Conservation (phyloP, 2,797 vertebrate species). For the Scleropages formosus region DNA sequence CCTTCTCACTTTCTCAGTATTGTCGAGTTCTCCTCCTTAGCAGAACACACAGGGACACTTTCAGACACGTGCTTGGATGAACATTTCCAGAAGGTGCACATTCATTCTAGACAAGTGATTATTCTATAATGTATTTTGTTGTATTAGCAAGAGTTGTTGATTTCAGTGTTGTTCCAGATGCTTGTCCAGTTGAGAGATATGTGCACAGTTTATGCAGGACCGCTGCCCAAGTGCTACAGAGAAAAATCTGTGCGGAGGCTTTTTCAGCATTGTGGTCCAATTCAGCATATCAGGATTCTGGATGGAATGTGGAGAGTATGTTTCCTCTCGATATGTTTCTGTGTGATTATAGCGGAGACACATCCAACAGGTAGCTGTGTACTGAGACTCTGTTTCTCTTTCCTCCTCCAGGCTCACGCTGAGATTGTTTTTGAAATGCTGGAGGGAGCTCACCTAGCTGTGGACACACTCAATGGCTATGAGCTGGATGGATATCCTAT, state of each 20-base stretch:
- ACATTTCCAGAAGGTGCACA: conserved; percentile 12
- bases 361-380: not conserved
- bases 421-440: conserved; percentile 73
- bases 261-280: conserved; percentile 73
- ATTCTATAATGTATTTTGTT: not conserved
- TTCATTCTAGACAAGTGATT: not conserved
- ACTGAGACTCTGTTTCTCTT: not conserved
- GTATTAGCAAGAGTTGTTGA: not conserved
- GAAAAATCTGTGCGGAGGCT: conserved; percentile 66
- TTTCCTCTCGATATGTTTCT: not conserved
- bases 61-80: not conserved
- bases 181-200: conserved; percentile 68
- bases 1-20: conserved; percentile 69
- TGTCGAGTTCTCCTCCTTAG: conserved; percentile 66
- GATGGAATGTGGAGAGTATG: conserved; percentile 67
- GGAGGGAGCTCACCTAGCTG: conserved; percentile 77
- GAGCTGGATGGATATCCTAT: conserved; percentile 65
- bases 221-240: conserved; percentile 67
- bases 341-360: not conserved
- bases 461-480: conserved; percentile 65
- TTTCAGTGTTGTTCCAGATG: conserved; percentile 57
- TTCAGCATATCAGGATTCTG: conserved; percentile 69
- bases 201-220: conserved; percentile 82
- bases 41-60: conserved; percentile 40
- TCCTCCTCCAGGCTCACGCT: conserved; percentile 69